These are phyloP conservation scores for Orchesella flavescens DNA, from an alignment of 2,888 invertebrate species.

Conservation along the genomic window DNA sequence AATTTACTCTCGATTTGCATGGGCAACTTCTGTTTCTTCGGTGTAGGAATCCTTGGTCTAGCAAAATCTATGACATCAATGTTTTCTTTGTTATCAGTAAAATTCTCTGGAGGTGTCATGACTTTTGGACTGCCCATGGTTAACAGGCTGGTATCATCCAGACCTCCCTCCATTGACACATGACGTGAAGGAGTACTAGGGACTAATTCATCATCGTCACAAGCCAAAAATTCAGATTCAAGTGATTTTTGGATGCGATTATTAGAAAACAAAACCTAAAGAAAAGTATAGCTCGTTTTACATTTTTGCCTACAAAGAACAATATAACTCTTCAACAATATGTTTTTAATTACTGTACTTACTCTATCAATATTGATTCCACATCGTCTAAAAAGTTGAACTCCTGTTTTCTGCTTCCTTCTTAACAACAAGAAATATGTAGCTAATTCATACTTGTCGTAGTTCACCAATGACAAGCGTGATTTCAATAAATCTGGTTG, in stretches of 20 bases:
- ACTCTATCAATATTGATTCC: constrained; percentile 65
- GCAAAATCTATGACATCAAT: constrained; percentile 73
- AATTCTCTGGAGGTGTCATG: constrained; percentile 21
- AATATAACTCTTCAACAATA: too few species aligned
- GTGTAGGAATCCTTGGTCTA: constrained; percentile 73
- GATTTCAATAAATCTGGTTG: constrained; percentile 76
- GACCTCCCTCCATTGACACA: constrained; percentile 75
- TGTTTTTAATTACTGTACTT: too few species aligned
- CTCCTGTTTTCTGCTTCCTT: constrained; percentile 76
- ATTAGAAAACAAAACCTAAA: constrained; percentile 42
- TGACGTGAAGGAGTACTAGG: constrained; percentile 68
- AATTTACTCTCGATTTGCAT: neutral
- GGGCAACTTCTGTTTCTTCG: constrained; percentile 72
- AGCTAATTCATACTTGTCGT: constrained; percentile 81
- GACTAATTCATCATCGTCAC: constrained; percentile 64
- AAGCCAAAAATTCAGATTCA: constrained; percentile 69
- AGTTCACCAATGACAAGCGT: constrained; percentile 78
- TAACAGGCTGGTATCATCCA: constrained; percentile 74
- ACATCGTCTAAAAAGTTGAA: constrained; percentile 76
- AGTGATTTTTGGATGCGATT: constrained; percentile 69
- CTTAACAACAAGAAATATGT: constrained; percentile 82
- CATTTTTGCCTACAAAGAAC: too few species aligned
- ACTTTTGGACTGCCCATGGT: constrained; percentile 73
- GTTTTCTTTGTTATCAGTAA: constrained; percentile 69
- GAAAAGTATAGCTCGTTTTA: too few species aligned